Evolutionary conservation across 2,113 vertebrate species (phyloP), one percentile per base, ranked within the genome.

Genomic region (Alouatta palliata): DNA sequence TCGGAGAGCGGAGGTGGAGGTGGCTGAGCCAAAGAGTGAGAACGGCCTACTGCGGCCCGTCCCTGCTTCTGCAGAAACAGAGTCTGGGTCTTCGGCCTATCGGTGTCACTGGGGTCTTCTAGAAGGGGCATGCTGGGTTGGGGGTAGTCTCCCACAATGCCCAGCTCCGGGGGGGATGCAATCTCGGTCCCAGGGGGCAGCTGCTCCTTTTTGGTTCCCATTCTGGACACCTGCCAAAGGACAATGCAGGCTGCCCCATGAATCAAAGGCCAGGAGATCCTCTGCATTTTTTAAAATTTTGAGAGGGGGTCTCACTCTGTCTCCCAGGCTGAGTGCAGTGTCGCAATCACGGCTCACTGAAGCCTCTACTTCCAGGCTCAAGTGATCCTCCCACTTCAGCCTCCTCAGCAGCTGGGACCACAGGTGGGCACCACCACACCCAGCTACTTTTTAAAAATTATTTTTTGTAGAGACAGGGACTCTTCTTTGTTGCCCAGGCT

Each of bases 61-160:
- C 47, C 25, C 14, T 13, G 14, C 54, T 54, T 52, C 71, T 68
- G 52, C 40, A 6, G 71, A 84, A 68, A 81, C n/a, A 52, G 45
- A 45, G 37, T 37, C 40, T 32, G 10, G 45, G 43, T 52, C 47
- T 64, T 58, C 37, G 37, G 23, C 30, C 82, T 54, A 2, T 75
- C 35, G 2, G 1, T 47, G 47, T 87, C 71, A 45, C 30, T 27
- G 23, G 49, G 6, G 3, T 79, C 77, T 77, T 66, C 14, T 13
- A 89, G 16, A 4, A 35, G 52, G 27, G 45, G 95, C 52, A 96
- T 96, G 94, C 79, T 98, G 98, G 80, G 73, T 49, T 7, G 66
- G 32, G 32, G 14, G 66, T 6, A 79, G 80, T 56, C 82, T 83
- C 61, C 84, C 56, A 71, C 30, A 5, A 13, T 35, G 35, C 49